Conservation (phyloP, 2,888 invertebrate genomes). For the Saturnia japonica region DNA sequence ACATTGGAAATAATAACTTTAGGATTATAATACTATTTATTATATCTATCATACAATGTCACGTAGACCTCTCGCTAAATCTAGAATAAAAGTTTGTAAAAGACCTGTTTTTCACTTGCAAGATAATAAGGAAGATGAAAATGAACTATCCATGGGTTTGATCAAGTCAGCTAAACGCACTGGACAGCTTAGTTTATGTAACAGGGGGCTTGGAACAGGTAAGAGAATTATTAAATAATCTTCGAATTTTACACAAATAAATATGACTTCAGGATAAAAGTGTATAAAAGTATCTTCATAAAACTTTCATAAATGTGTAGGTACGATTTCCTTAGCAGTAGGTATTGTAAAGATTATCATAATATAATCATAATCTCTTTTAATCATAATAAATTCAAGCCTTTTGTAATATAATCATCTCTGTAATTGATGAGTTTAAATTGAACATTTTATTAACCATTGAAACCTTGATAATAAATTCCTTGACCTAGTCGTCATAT, state of each 20-base stretch:
- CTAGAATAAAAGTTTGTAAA: conserved; percentile 65
- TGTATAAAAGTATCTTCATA: too few relatives aligned
- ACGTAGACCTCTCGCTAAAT: conserved; percentile 56
- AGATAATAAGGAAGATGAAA: conserved; percentile 86
- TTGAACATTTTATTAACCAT: not conserved
- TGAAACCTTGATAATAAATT: conserved; percentile 2
- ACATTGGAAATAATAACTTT: conserved; percentile 7
- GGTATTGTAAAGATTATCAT: not conserved
- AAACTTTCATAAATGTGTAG: not conserved
- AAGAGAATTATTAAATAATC: conserved; percentile 36
- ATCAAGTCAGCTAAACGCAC: conserved; percentile 91
- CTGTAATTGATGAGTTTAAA: not conserved
- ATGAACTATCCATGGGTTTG: conserved; percentile 85
- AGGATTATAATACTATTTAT: not conserved
- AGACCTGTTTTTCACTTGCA: conserved; percentile 86
- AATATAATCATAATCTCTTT: not conserved
- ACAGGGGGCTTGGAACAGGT: conserved; percentile 88
- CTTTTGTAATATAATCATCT: not conserved
- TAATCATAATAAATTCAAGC: not conserved
- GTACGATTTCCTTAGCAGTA: not conserved
- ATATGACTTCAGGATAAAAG: not conserved
- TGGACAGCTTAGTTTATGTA: conserved; percentile 90
- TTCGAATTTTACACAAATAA: not conserved
- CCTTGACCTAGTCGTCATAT: not conserved
- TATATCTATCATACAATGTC: conserved; percentile 52